A percentile compares a stretch with the other conserved stretches of the same genome.
Evolutionary conservation across 2,113 vertebrate species (phyloP).

Genomic region (Amphiprion percula): DNA sequence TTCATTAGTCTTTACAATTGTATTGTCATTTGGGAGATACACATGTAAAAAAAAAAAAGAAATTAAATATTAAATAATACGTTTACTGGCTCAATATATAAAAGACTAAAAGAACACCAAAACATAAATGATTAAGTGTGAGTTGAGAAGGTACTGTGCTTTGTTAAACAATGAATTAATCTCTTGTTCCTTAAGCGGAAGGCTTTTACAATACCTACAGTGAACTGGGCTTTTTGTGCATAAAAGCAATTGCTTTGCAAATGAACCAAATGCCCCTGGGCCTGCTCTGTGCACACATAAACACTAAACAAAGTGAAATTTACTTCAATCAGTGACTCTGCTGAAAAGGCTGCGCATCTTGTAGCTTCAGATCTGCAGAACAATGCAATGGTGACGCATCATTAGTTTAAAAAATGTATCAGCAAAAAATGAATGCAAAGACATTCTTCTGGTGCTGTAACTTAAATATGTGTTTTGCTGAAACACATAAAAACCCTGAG

Average conservation of each 20-base stretch:
- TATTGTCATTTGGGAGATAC: conserved; percentile 20
- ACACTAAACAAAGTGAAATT: conserved; percentile 44
- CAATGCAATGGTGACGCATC: conserved; percentile 5
- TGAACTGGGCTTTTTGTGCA: conserved; percentile 78
- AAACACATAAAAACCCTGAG: neutral
- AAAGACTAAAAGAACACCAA: conserved; percentile 39
- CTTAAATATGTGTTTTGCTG: conserved; percentile 7
- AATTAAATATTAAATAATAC: conserved; percentile 50
- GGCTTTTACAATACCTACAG: conserved; percentile 86
- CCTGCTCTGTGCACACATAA: conserved; percentile 54
- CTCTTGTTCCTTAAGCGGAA: conserved; percentile 81
- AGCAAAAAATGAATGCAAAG: neutral
- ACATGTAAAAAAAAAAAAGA: conserved; percentile 6
- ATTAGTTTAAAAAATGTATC: neutral
- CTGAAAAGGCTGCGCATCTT: conserved; percentile 19
- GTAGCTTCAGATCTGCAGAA: conserved; percentile 1
- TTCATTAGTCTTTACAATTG: neutral
- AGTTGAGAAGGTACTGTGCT: conserved; percentile 58
- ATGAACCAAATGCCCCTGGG: conserved; percentile 81
- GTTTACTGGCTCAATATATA: conserved; percentile 41
- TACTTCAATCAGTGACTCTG: conserved; percentile 20
- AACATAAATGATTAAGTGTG: conserved; percentile 69
- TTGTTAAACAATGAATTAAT: conserved; percentile 77
- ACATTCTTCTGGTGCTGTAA: neutral
- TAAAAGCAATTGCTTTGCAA: conserved; percentile 80